Conservation (phyloP, 2,888 invertebrate species). For the Liopterus haemorrhoidalis region DNA sequence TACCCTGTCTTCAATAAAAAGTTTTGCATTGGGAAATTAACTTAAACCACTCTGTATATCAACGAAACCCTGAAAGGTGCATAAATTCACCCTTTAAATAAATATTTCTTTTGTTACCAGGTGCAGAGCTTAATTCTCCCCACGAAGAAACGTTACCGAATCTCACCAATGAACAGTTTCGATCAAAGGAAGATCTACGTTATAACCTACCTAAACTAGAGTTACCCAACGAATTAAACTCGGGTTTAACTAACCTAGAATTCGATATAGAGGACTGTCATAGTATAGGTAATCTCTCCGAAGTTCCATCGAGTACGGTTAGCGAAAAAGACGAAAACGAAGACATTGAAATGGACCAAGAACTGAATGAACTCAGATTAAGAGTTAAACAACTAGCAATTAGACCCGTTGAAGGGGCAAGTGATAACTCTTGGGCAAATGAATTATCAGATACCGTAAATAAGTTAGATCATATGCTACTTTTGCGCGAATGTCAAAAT, state of each 20-base stretch:
- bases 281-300: slow-evolving; percentile 51
- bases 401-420: slow-evolving; percentile 67
- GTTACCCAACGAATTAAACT: slow-evolving; percentile 48
- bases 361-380: slow-evolving; percentile 54
- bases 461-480: slow-evolving; percentile 64
- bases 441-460: slow-evolving; percentile 73
- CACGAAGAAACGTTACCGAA: slow-evolving; percentile 35
- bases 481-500: slow-evolving; percentile 64
- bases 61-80: no score
- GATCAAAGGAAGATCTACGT: no score
- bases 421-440: slow-evolving; percentile 65
- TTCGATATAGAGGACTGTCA: slow-evolving; percentile 54
- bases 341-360: slow-evolving; percentile 36
- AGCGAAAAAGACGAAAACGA: slow-evolving; percentile 47
- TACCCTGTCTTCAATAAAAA: no score
- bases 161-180: slow-evolving; percentile 5
- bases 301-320: slow-evolving; percentile 48
- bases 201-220: slow-evolving; percentile 28
- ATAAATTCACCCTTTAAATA: no score
- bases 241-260: slow-evolving; percentile 52
- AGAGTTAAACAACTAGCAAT: slow-evolving; percentile 66
- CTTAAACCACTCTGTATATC: no score
- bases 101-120: no score
- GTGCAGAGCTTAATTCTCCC: slow-evolving; percentile 51
- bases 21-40: no score